Percentiles rank a stretch among this genome's conserved stretches.
Conservation (phyloP, 2,113 vertebrate species). For the Murina feae region DNA sequence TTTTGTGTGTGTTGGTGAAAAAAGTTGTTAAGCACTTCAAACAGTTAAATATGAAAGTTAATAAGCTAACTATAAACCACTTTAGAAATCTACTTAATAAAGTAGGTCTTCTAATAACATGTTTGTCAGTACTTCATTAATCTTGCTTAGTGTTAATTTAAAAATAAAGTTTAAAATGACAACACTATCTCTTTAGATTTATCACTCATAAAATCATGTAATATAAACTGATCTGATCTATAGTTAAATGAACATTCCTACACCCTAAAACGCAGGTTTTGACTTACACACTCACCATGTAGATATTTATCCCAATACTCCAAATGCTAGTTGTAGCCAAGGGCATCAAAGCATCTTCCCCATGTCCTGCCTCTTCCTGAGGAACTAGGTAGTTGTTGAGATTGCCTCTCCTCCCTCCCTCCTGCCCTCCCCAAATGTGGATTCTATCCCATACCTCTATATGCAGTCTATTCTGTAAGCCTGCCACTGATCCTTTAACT, state of each 20-base stretch:
- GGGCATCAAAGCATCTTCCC: neutral
- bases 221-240: neutral
- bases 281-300: neutral
- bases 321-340: neutral
- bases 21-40: neutral
- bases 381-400: neutral
- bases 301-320: neutral
- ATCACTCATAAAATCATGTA: neutral
- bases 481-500: neutral
- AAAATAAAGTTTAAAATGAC: conserved; percentile 9
- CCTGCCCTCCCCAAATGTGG: neutral
- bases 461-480: neutral
- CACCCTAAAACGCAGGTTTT: neutral
- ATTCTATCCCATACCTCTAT: neutral
- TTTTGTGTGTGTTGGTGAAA: neutral
- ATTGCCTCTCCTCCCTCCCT: neutral
- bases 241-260: neutral
- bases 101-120: conserved; percentile 6
- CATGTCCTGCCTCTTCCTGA: neutral
- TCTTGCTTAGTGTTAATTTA: neutral
- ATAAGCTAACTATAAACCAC: neutral
- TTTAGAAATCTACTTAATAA: conserved; percentile 20
- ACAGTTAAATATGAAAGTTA: conserved; percentile 3
- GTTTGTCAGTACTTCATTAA: neutral
- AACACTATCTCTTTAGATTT: neutral